phyloP scores from a whole-genome alignment of 2,888 invertebrate species.

The Cephalotes varians region DNA sequence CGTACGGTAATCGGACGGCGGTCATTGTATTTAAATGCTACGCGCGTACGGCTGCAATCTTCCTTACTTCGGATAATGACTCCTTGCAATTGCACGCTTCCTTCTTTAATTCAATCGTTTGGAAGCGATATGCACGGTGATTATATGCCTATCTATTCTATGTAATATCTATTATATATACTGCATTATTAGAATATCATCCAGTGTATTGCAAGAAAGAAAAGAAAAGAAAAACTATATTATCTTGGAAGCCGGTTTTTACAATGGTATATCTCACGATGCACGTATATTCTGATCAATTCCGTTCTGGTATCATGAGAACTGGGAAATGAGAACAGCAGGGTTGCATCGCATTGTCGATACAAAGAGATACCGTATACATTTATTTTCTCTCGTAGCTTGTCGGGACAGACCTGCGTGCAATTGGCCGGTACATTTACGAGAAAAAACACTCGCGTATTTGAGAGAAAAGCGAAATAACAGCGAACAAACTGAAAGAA shows the following conservation, averaged over 20 bases:
- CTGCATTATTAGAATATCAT: neutral
- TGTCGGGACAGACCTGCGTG: conserved; percentile 23
- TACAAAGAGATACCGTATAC: conserved; percentile 39
- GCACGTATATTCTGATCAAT: conserved; percentile 39
- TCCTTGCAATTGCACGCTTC: neutral
- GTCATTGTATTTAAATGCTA: conserved; percentile 43
- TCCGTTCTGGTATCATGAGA: conserved; percentile 29
- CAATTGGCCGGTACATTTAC: conserved; percentile 35
- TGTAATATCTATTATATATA: no score
- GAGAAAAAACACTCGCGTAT: conserved; percentile 1
- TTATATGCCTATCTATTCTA: neutral
- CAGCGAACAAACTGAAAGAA: neutral
- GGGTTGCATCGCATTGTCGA: conserved; percentile 19
- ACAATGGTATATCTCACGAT: conserved; percentile 1
- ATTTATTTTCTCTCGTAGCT: conserved; percentile 39
- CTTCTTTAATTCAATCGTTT: neutral
- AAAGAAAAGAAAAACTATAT: neutral
- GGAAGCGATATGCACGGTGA: neutral
- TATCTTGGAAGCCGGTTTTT: conserved; percentile 9
- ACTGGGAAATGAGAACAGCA: conserved; percentile 41
- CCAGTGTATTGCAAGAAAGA: neutral
- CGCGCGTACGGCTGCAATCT: neutral
- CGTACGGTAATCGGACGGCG: conserved; percentile 35
- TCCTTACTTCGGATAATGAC: conserved; percentile 18
- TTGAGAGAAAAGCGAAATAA: conserved; percentile 3